Evolutionary conservation across 2,113 vertebrate species (phyloP), one percentile per base, ranked within the genome.

Genomic region (Oryzias melastigma): DNA sequence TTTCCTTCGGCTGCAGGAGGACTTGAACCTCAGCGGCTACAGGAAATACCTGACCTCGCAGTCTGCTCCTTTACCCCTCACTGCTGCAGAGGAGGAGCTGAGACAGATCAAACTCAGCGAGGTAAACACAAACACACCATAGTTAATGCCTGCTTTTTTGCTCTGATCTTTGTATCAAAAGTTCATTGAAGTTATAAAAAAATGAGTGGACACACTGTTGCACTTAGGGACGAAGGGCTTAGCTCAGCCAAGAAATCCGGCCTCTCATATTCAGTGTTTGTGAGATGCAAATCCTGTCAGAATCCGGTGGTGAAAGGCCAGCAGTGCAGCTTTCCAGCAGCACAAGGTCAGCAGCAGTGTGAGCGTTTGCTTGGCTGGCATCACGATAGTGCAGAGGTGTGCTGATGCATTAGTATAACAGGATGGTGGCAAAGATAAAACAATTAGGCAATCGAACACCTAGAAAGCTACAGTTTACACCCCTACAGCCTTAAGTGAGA

Each of bases 11-110:
- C 82, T 86, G 0, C 84, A 99, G 97, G 96, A 99, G 55, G 96
- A 99, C 13, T 80, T 99, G 77, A 96, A 90, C 65, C 82, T 98
- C 50, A 91, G 79, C 55, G 97, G 96, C 49, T 99, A 99, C 87
- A 95, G 82, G 87, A 98, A 94, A 67, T 90, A 95, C 29, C 87
- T 98, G 87, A 82, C 92, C 52, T 92, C 93, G 8, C 93, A 93
- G 60, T 90, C 94, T 1, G 94, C 94, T 51, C 96, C 97, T 40
- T 91, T 93, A 7, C 97, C 97, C n/a, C 75, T 99, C 73, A 97
- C 95, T 65, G 93, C 95, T 70, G 95, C 96, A 65, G 97, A 99
- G 87, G 94, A 98, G 81, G 96, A 99, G 71, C 93, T 98, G 88
- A 89, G 93, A 45, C 94, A 95, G 90, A 98, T 99, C 65, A 98